These are phyloP conservation scores for Leptodactylus fallax DNA, from an alignment of 2,797 vertebrate species.

Conservation along the genomic window DNA sequence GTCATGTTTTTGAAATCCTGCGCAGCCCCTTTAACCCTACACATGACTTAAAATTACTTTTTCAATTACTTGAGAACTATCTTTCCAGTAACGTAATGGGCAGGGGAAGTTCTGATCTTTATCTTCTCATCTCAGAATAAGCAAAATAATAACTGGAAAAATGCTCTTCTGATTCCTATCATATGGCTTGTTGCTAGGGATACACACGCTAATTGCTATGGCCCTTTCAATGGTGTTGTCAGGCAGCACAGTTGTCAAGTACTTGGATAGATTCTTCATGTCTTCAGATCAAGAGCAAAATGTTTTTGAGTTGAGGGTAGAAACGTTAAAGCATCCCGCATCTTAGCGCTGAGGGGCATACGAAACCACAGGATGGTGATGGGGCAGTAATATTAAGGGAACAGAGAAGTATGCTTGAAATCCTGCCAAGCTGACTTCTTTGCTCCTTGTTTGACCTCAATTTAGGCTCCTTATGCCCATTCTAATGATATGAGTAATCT, in stretches of 20 bases:
- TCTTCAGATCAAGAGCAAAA: not conserved
- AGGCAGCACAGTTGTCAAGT: not conserved
- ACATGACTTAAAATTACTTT: not conserved
- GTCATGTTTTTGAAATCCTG: too few relatives aligned
- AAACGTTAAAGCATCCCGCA: not conserved
- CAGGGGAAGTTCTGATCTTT: not conserved
- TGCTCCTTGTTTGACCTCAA: too few relatives aligned
- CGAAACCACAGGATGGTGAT: not conserved
- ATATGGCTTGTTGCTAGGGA: not conserved
- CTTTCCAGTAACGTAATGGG: not conserved
- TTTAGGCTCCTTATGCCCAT: not conserved
- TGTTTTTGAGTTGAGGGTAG: not conserved
- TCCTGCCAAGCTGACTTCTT: not conserved
- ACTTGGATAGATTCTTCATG: not conserved
- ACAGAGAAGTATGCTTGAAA: not conserved
- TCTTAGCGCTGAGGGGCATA: not conserved
- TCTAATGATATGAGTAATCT: too few relatives aligned
- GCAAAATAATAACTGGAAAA: not conserved
- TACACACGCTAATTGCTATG: not conserved
- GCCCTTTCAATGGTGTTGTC: not conserved
- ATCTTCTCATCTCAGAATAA: not conserved
- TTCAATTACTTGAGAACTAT: not conserved
- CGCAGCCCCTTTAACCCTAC: not conserved
- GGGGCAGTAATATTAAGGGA: not conserved
- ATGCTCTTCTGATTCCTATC: not conserved